phyloP scores from a whole-genome alignment of 1,140 invertebrate genomes.

The Atta colombica region DNA sequence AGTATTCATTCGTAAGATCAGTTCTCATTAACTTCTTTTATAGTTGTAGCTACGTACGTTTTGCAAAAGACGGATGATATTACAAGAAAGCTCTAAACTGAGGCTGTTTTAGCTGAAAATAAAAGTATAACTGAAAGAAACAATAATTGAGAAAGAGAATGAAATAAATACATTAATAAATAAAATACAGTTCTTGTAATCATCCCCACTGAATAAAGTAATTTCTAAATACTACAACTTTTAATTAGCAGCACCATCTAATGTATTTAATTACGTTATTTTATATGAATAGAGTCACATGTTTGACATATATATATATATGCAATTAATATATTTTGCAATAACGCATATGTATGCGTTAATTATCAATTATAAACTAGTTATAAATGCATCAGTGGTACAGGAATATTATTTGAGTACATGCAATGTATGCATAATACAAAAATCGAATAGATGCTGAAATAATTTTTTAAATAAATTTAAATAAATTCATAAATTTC shows the following conservation, averaged over 20 bases:
- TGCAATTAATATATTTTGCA: conserved; percentile 39
- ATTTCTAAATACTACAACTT: conserved; percentile 16
- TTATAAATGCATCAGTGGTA: conserved; percentile 66
- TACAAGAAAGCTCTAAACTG: conserved; percentile 51
- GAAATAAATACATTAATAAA: conserved; percentile 18
- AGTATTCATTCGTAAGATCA: conserved; percentile 22
- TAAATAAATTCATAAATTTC: conserved; percentile 8
- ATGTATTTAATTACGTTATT: conserved; percentile 19
- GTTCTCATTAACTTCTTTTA: conserved; percentile 42
- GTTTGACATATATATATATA: conserved; percentile 27
- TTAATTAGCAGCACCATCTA: conserved; percentile 12
- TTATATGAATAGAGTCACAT: not conserved
- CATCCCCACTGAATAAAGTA: not conserved
- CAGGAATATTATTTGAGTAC: conserved; percentile 56
- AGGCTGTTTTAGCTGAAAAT: conserved; percentile 63
- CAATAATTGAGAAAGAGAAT: not conserved
- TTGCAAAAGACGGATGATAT: conserved; percentile 43
- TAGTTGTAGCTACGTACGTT: conserved; percentile 16
- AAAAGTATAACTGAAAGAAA: conserved; percentile 48
- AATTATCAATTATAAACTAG: conserved; percentile 48
- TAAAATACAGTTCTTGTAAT: conserved; percentile 8
- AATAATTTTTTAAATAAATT: conserved; percentile 30
- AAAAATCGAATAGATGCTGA: conserved; percentile 47
- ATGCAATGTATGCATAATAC: conserved; percentile 49
- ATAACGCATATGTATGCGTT: conserved; percentile 29